Evolutionary conservation across 2,888 invertebrate species (phyloP).

Genomic region (Polylopha cassiicola): DNA sequence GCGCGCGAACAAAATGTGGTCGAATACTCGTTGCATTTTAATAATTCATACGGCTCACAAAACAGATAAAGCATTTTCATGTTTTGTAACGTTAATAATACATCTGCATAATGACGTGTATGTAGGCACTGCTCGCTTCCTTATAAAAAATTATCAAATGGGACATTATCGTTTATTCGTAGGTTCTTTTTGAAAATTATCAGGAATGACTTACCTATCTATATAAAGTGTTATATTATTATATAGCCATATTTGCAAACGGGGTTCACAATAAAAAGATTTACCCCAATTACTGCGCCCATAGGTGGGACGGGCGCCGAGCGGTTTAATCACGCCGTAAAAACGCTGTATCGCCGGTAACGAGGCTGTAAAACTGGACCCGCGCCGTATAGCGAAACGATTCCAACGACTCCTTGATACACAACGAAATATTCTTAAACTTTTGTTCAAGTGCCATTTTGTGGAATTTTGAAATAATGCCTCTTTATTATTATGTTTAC

Average conservation of each 20-base stretch:
- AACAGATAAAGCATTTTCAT: constrained; percentile 60
- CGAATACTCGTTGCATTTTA: constrained; percentile 66
- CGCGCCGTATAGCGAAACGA: constrained; percentile 16
- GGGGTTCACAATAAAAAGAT: constrained; percentile 56
- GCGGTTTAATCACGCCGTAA: constrained; percentile 67
- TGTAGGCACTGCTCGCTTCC: too few species aligned
- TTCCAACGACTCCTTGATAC: constrained; percentile 19
- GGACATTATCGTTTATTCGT: too few species aligned
- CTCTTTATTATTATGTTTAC: constrained; percentile 6
- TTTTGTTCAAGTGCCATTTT: constrained; percentile 17
- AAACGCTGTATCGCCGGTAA: constrained; percentile 63
- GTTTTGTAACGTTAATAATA: constrained; percentile 39
- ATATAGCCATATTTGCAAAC: constrained; percentile 32
- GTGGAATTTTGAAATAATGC: constrained; percentile 12
- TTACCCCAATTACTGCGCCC: constrained; percentile 62
- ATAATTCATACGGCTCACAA: constrained; percentile 62
- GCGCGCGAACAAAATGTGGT: constrained; percentile 63
- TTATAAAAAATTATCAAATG: too few species aligned
- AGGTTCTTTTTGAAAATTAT: too few species aligned
- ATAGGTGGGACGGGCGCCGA: constrained; percentile 48
- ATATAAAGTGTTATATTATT: constrained; percentile 2
- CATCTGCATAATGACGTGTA: background rate
- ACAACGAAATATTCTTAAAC: constrained; percentile 14
- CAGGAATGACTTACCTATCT: background rate
- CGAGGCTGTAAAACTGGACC: constrained; percentile 60